Evolutionary conservation across 2,113 vertebrate species (phyloP).

Genomic region (Crotalus helleri): DNA sequence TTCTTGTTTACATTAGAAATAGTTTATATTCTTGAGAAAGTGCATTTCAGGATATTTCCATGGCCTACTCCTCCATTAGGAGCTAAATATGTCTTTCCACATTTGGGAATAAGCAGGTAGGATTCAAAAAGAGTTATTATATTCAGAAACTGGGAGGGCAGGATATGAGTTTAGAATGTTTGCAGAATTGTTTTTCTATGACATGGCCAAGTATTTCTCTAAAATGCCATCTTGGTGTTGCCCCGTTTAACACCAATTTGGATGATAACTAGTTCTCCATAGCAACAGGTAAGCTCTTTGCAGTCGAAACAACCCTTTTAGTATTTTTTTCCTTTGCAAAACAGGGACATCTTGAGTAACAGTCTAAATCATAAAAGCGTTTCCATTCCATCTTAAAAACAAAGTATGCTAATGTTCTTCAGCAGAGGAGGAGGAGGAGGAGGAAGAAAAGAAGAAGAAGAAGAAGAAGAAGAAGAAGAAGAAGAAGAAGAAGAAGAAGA

Average conservation of each 20-base stretch:
- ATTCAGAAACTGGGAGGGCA: conserved; percentile 31
- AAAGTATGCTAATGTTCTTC: neutral
- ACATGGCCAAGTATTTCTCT: neutral
- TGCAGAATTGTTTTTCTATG: neutral
- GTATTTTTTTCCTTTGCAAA: neutral
- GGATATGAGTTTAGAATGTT: neutral
- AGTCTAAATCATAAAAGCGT: conserved; percentile 7
- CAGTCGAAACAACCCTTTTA: neutral
- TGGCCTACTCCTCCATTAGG: neutral
- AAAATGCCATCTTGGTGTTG: neutral
- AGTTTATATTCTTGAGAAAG: neutral
- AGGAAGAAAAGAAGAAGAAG: neutral
- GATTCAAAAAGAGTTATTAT: neutral
- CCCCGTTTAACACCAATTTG: conserved; percentile 8
- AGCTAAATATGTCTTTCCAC: neutral
- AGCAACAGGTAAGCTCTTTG: neutral
- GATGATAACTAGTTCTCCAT: conserved; percentile 26
- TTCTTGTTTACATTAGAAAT: neutral
- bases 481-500: too few relatives aligned
- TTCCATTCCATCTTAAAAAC: neutral
- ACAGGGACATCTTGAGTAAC: neutral
- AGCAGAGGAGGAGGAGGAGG: neutral
- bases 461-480: neutral
- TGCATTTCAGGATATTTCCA: neutral
- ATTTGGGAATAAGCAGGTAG: neutral